phyloP scores from a whole-genome alignment of 37 sponge, comb jelly and placozoan species.

The Bolinopsis microptera region DNA sequence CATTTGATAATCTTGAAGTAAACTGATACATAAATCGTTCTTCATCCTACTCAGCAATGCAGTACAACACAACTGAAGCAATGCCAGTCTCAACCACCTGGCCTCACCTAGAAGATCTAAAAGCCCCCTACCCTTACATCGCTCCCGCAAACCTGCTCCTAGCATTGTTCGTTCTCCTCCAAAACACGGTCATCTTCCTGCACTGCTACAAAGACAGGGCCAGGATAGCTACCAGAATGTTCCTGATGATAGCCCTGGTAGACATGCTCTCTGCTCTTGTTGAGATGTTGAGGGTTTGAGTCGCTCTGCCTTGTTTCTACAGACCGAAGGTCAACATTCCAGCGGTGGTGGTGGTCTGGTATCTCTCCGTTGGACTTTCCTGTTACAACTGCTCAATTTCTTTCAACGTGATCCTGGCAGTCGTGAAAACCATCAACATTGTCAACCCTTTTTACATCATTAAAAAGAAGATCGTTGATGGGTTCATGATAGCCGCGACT shows the following conservation, averaged over 20 bases:
- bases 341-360: neutral
- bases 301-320: neutral
- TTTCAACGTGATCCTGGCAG: neutral
- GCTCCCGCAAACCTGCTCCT: neutral
- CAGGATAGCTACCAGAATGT: neutral
- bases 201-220: neutral
- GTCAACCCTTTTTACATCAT: neutral
- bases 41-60: neutral
- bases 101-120: neutral
- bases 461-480: neutral
- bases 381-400: neutral
- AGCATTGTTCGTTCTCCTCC: neutral
- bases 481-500: neutral
- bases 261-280: neutral
- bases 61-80: neutral
- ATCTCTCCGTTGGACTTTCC: neutral
- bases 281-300: neutral
- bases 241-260: neutral
- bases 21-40: no score
- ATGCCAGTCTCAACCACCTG: neutral
- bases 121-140: neutral
- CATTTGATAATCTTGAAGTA: no score
- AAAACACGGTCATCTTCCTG: neutral
- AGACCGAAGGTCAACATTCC: neutral
- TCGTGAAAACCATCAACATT: neutral